Base-by-base conservation (phyloP, 1,140 invertebrate genomes). In the Halotydeus destructor region DNA sequence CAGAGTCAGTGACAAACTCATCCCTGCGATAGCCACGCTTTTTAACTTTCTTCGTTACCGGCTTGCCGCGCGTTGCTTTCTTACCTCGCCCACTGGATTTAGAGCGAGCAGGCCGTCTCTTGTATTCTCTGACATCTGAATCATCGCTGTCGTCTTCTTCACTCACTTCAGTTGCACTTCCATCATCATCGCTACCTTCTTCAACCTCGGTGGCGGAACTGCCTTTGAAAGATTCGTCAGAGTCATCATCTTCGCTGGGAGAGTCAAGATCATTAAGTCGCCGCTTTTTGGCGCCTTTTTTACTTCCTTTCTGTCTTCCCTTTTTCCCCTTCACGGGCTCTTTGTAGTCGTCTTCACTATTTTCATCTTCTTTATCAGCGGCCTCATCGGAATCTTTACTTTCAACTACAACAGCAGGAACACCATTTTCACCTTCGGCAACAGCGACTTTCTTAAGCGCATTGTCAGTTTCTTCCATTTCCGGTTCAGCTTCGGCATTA, bases 211-310 rank as follows among this genome's bases (percentile, higher is more conserved):
- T 44, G n/a, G 39, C 44, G 11, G 2, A 64, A 60, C 38, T 47
- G 47, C 25, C 43, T 42, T 38, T 33, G 46, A 54, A 50, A 12
- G 37, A 80, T 58, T 84, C 79, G 54, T 85, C 81, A 2, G 74
- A 79, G 43, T 64, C 69, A 46, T 49, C 49, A 46, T 54, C 53
- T 18, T 71, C 72, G 54, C 80, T 76, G 24, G 72, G 73, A 3
- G 78, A 70, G 50, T 84, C 80, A 9, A 88, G 60, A 45, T 75
- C 78, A 51, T 79, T 83, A 1, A 85, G 58, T 1, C 75, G 62
- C 42, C 41, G 23, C 44, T 38, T 44, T 34, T 38, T 44, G 8
- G 6, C 11, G 18, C 25, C 5, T 23, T 38, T 30, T 38, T 43
- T 27, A 16, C 8, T 12, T 22, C 23, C 33, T 39, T 26, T 25